Evolutionary conservation across 2,113 vertebrate genomes (phyloP), one percentile per base, ranked within the genome.

Genomic region (Myotis brandtii): DNA sequence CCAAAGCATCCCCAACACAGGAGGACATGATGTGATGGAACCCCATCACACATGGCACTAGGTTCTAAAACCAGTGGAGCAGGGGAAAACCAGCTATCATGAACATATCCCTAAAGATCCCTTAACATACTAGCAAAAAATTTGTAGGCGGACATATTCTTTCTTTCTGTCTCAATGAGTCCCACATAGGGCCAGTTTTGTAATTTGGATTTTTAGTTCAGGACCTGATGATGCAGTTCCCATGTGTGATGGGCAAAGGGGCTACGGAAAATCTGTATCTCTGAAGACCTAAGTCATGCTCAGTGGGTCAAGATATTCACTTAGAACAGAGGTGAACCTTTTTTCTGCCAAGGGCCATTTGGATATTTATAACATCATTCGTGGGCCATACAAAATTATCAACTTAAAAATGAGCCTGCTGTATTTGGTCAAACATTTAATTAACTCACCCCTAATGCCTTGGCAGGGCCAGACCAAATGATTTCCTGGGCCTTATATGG

Each of bases 1-100:
- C 34, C 34, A 48, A 37, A 43, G 30, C 34, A 27, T 6, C 62
- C 67, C 81, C 9, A 5, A 9, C 0, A 76, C 0, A 20, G 64
- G 17, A 66, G 13, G 37, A 59, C 12, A 12, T 37, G 54, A 7
- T 0, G 32, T 0, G 14, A n/a, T 3, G 5, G 17, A 9, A 34
- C 13, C 6, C 4, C 2, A 32, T 20, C 23, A 40, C 46, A 84
- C 30, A 13, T 1, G 6, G 17, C 23, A 21, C 3, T 32, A 34
- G 30, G 52, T 48, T 34, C 46, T 4, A 18, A 77, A 21, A 27
- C 25, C n/a, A 43, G 9, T 8, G 10, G 48, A 11, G 37, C 17
- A 0, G 0, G 7, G 20, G 46, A 21, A 9, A 52, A 17, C 5
- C 89, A 46, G 10, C 30, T 25, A 37, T 6, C 32, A 37, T 1